Evolutionary conservation across 2,797 vertebrate genomes (phyloP).

Genomic region (Sebastes taczanowskii): DNA sequence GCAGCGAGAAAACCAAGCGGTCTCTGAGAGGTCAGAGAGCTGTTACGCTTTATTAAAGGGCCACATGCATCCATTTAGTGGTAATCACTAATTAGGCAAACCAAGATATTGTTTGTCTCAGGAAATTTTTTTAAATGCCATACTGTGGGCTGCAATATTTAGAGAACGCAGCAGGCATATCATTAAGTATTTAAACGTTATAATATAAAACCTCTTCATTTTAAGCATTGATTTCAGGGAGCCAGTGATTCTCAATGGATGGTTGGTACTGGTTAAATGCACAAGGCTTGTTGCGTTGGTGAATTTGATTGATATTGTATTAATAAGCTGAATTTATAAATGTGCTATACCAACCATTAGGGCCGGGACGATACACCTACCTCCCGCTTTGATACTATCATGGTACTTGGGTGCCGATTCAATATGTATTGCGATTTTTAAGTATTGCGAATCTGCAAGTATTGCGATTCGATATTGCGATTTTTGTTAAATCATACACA

Average conservation of each 20-base stretch:
- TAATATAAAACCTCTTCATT: constrained; percentile 12
- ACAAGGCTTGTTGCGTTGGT: background rate
- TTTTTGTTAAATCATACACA: too few species aligned
- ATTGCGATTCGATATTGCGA: too few species aligned
- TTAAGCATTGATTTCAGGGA: background rate
- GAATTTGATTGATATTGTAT: constrained; percentile 16
- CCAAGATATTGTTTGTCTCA: constrained; percentile 7
- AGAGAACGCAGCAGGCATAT: background rate
- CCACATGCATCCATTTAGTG: constrained; percentile 7
- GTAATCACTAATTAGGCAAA: constrained; percentile 26
- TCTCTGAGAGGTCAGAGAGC: constrained; percentile 31
- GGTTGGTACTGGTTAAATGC: background rate
- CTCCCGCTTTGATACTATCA: too few species aligned
- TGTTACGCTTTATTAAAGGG: constrained; percentile 18
- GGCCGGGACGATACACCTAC: too few species aligned
- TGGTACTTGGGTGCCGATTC: too few species aligned
- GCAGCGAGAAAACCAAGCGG: background rate
- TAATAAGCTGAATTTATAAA: constrained; percentile 12
- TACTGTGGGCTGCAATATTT: background rate
- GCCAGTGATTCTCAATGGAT: background rate
- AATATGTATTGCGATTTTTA: too few species aligned
- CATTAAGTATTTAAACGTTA: constrained; percentile 18
- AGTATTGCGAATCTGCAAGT: too few species aligned
- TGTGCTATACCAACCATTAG: background rate
- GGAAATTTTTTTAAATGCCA: constrained; percentile 10